phyloP scores from a whole-genome alignment of 1,140 invertebrate species.

The Mercenaria mercenaria region DNA sequence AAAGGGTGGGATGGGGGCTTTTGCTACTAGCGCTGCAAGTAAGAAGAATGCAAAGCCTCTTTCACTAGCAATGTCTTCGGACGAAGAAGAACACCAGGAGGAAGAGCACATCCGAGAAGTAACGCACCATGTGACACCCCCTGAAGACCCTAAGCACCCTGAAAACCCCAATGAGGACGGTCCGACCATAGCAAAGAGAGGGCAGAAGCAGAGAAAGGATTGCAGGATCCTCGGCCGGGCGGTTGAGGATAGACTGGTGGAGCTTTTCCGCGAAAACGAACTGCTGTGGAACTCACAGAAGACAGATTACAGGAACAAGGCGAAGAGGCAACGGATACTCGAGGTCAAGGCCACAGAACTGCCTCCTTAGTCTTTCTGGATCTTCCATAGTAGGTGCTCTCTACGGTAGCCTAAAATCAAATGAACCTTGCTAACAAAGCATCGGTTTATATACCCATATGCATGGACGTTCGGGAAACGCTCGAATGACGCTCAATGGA shows the following conservation, averaged over 20 bases:
- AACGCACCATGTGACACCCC: too few species aligned
- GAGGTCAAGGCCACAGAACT: background rate
- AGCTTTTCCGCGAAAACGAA: background rate
- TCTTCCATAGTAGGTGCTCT: conserved; percentile 53
- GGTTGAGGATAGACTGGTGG: background rate
- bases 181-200: too few species aligned
- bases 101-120: too few species aligned
- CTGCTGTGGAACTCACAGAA: background rate
- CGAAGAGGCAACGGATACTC: too few species aligned
- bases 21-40: background rate
- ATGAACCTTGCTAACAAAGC: conserved; percentile 45
- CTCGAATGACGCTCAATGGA: conserved; percentile 28
- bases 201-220: background rate
- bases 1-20: background rate
- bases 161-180: too few species aligned
- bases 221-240: too few species aligned
- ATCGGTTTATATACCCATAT: too few species aligned
- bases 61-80: too few species aligned
- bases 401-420: conserved; percentile 44
- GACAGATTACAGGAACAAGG: too few species aligned
- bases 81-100: too few species aligned
- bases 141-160: too few species aligned
- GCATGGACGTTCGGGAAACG: conserved; percentile 27
- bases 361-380: conserved; percentile 45
- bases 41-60: too few species aligned